A percentile compares a stretch with the other conserved stretches of the same genome.
These are phyloP conservation scores for Penaeus vannamei DNA, from an alignment of 1,140 invertebrate genomes.

Conservation along the genomic window DNA sequence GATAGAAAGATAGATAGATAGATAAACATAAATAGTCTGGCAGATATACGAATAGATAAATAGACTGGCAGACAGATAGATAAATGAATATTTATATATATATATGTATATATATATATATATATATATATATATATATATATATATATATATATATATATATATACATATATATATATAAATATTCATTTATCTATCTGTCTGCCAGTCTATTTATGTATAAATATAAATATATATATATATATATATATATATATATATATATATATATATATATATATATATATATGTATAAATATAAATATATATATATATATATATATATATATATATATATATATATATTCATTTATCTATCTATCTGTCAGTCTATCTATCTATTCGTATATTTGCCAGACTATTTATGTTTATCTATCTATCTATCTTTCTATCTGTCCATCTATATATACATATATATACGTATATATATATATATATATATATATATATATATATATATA, in stretches of 20 bases:
- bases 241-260: background rate
- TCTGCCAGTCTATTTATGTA: no score
- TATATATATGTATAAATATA: background rate
- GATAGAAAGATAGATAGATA: no score
- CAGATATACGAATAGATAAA: no score
- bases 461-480: slow-evolving; percentile 8
- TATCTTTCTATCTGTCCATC: background rate
- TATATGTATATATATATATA: slow-evolving; percentile 19
- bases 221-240: background rate
- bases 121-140: slow-evolving; percentile 22
- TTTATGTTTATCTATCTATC: background rate
- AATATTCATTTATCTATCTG: no score
- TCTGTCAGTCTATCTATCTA: background rate
- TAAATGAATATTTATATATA: background rate
- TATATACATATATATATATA: slow-evolving; percentile 19
- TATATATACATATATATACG: background rate
- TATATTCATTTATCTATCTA: background rate
- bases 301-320: background rate
- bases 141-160: slow-evolving; percentile 22
- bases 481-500: background rate
- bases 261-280: background rate
- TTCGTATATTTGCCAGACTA: no score
- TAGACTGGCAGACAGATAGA: no score
- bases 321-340: no score
- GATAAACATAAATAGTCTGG: no score